Conservation (phyloP, 2,797 vertebrate genomes). For the Tenualosa ilisha region DNA sequence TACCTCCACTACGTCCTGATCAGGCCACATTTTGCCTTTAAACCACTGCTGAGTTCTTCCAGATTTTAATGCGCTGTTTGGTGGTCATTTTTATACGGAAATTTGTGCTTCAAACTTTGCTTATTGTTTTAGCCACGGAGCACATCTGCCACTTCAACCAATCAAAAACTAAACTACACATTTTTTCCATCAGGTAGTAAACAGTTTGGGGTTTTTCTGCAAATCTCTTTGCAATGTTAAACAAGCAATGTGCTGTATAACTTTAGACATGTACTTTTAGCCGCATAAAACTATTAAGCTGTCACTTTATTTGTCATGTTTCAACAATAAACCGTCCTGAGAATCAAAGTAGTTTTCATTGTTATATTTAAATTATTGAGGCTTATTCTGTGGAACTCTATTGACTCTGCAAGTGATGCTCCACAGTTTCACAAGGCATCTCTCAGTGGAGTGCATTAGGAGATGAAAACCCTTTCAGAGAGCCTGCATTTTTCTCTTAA, state of each 20-base stretch:
- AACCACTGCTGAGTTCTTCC: background rate
- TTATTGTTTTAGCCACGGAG: background rate
- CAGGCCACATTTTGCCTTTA: slow-evolving; percentile 30
- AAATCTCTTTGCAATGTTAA: background rate
- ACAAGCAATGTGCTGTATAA: background rate
- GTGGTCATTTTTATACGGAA: background rate
- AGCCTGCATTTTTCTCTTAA: slow-evolving; percentile 9
- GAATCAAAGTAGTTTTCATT: background rate
- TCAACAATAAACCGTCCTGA: background rate
- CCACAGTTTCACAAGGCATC: background rate
- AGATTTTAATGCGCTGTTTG: background rate
- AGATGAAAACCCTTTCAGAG: slow-evolving; percentile 8
- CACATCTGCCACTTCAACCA: background rate
- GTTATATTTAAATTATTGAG: background rate
- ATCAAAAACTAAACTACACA: background rate
- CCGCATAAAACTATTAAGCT: background rate
- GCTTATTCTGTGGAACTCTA: background rate
- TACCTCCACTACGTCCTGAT: slow-evolving; percentile 51
- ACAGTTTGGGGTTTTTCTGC: background rate
- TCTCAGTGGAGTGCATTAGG: background rate
- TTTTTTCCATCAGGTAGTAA: background rate
- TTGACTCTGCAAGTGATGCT: background rate
- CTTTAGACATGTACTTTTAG: background rate
- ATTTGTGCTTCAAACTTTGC: background rate
- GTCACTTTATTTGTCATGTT: background rate